Conservation (phyloP, 2,888 invertebrate genomes). For the Adelognathus sp. region DNA sequence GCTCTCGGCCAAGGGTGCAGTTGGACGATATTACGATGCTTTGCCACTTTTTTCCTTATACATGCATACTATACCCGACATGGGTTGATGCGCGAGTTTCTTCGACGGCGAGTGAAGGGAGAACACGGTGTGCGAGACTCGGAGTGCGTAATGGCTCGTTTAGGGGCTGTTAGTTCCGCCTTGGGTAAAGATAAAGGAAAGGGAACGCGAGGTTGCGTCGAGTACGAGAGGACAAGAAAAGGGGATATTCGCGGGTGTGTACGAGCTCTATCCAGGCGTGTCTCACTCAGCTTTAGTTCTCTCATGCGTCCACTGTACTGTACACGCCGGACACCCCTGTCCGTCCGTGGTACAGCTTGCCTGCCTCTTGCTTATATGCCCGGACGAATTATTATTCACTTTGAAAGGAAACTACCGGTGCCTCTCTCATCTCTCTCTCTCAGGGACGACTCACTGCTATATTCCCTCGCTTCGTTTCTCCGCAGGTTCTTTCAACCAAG, state of each 20-base stretch:
- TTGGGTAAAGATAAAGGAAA: slow-evolving; percentile 52
- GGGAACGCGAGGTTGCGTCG: slow-evolving; percentile 10
- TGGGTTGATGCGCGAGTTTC: too few species aligned
- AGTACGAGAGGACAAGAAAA: slow-evolving; percentile 23
- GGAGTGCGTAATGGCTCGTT: slow-evolving; percentile 66
- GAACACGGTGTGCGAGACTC: slow-evolving; percentile 5
- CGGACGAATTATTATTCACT: slow-evolving; percentile 62
- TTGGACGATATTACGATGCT: too few species aligned
- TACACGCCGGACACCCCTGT: slow-evolving; percentile 50
- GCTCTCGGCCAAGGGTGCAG: too few species aligned
- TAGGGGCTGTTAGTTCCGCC: slow-evolving; percentile 71
- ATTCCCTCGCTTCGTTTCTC: slow-evolving; percentile 1
- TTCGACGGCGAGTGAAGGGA: slow-evolving; percentile 15
- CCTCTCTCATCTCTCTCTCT: neutral
- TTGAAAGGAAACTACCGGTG: slow-evolving; percentile 50
- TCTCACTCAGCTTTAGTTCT: slow-evolving; percentile 56
- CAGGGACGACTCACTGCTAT: neutral
- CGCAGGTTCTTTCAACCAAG: neutral
- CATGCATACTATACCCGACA: too few species aligned
- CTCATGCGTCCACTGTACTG: slow-evolving; percentile 57
- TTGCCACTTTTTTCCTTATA: too few species aligned
- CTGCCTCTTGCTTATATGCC: slow-evolving; percentile 37
- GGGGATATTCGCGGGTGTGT: slow-evolving; percentile 30
- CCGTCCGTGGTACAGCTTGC: slow-evolving; percentile 30
- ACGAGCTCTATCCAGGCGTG: slow-evolving; percentile 53